These are phyloP conservation scores for Tachina grossa DNA, from an alignment of 2,888 invertebrate genomes.

Conservation along the genomic window DNA sequence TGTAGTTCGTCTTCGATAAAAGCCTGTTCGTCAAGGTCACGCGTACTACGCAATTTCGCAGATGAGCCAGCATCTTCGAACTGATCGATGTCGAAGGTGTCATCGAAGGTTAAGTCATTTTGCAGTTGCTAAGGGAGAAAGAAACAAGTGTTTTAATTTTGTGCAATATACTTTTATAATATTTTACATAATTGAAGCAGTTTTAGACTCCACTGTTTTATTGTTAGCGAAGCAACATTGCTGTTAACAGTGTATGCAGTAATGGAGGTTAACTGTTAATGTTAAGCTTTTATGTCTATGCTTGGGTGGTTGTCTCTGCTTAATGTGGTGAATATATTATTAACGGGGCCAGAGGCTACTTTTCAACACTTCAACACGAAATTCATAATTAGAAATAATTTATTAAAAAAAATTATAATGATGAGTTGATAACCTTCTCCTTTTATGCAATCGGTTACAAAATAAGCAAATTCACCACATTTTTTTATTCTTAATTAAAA, in stretches of 20 bases:
- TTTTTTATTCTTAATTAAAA: too few species aligned
- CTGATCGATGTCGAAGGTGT: slow-evolving; percentile 75
- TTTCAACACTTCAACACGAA: too few species aligned
- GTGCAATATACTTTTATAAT: neutral
- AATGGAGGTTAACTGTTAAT: neutral
- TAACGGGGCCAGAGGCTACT: slow-evolving; percentile 6
- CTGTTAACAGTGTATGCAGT: neutral
- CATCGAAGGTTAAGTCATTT: slow-evolving; percentile 76
- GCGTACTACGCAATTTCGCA: slow-evolving; percentile 73
- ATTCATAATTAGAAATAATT: too few species aligned
- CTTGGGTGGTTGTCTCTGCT: slow-evolving; percentile 35
- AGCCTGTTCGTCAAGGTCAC: slow-evolving; percentile 75
- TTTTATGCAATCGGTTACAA: too few species aligned
- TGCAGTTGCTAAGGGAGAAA: slow-evolving; percentile 72
- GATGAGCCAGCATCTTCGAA: slow-evolving; percentile 65
- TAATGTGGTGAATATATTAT: slow-evolving; percentile 36
- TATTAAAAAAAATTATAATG: too few species aligned
- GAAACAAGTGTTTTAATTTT: neutral
- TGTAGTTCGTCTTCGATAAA: slow-evolving; percentile 77
- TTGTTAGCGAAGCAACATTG: neutral
- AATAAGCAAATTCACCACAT: too few species aligned
- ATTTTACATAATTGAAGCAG: neutral
- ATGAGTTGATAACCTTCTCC: too few species aligned
- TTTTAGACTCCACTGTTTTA: neutral
- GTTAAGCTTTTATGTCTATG: neutral